These are phyloP conservation scores for Anagyrus pseudococci DNA, from an alignment of 2,888 invertebrate genomes.

Conservation along the genomic window DNA sequence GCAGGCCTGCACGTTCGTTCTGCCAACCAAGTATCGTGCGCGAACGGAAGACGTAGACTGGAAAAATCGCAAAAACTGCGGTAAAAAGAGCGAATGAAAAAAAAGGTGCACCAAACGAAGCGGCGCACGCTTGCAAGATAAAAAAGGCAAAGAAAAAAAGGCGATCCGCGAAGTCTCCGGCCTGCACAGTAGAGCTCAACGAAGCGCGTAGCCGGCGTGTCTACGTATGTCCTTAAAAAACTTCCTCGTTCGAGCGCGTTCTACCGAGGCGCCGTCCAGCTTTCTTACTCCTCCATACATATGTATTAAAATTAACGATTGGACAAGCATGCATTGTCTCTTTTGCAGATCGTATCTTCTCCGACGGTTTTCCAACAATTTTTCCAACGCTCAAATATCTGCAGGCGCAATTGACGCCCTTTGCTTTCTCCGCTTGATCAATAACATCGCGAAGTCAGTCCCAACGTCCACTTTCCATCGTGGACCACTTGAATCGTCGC, in stretches of 20 bases:
- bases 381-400: background rate
- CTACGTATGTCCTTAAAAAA: constrained; percentile 12
- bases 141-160: background rate
- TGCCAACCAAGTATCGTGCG: no score
- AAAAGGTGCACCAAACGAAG: no score
- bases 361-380: background rate
- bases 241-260: constrained; percentile 13
- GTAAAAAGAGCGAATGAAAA: background rate
- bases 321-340: no score
- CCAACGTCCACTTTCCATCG: no score
- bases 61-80: background rate
- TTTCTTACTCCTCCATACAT: constrained; percentile 12
- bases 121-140: background rate
- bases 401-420: background rate
- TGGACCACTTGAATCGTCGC: no score
- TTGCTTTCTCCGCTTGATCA: background rate
- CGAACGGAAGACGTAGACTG: no score
- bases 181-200: background rate
- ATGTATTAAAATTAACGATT: constrained; percentile 23
- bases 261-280: background rate
- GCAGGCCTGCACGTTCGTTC: background rate
- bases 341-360: background rate
- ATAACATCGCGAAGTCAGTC: no score
- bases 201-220: constrained; percentile 1
- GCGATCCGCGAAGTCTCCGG: no score